Conservation (phyloP, 2,113 vertebrate genomes). For the Pavo muticus region DNA sequence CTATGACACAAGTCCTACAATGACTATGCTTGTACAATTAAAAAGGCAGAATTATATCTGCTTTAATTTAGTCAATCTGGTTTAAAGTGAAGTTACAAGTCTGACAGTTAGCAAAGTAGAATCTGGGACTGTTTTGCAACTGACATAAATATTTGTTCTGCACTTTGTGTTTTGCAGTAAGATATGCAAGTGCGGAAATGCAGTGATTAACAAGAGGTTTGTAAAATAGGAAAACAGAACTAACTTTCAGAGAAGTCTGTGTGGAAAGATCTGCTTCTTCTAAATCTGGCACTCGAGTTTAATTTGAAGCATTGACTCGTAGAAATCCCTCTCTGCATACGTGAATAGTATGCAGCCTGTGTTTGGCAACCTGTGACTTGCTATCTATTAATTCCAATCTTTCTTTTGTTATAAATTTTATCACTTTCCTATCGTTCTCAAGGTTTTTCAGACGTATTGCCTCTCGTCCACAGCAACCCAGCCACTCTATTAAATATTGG, state of each 20-base stretch:
- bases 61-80: not conserved
- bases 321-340: not conserved
- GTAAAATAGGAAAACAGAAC: not conserved
- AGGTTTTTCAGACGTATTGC: not conserved
- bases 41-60: not conserved
- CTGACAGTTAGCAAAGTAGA: not conserved
- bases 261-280: not conserved
- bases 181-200: not conserved
- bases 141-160: not conserved
- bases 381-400: not conserved
- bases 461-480: not conserved
- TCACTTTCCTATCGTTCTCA: not conserved
- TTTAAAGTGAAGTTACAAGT: not conserved
- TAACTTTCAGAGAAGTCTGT: not conserved
- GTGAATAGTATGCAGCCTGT: not conserved
- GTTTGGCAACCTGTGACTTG: not conserved
- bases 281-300: not conserved
- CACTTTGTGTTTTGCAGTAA: not conserved
- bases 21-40: not conserved
- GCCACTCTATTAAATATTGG: not conserved
- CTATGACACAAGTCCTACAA: not conserved
- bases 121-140: not conserved
- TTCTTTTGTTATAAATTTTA: not conserved
- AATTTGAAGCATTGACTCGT: not conserved
- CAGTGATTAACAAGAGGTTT: not conserved